Base-by-base conservation (phyloP, 2,113 vertebrate species). In the Cinclus cinclus region DNA sequence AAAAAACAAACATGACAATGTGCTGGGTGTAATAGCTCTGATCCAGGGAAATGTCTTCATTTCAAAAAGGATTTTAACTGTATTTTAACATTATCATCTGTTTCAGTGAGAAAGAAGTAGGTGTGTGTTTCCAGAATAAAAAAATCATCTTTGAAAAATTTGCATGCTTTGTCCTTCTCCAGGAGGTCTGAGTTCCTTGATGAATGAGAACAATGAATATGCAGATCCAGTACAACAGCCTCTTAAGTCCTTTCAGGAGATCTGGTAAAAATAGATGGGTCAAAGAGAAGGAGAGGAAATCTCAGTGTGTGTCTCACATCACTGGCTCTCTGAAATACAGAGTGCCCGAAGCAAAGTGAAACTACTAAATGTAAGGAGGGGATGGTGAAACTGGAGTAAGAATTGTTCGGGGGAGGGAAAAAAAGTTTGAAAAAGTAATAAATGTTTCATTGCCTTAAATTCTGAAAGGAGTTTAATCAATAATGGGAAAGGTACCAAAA, bases 401-500 rank as follows among this genome's bases (percentile, higher is more conserved):
- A 68, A 24, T 67, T 80, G 75, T 55, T 83, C 46, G 71, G 50
- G 4, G 2, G 16, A 1, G 28, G 50, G 85, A 41, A 85, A 37
- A 5, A 4, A 47, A 37, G 6, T 37, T 71, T 78, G 35, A 37
- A 71, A 77, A 86, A 84, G 33, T 71, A 87, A 81, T 81, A 71
- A 83, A 93, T 64, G 35, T 90, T 96, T 83, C 27, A 53, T 83
- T 83, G 24, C 28, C 6, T 92, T 90, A 53, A 69, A 89, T 84
- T 82, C 58, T 94, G 70, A 73, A 84, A 78, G 21, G 15, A 35
- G 7, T 50, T 93, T 69, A 49, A 85, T 97, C 96, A 46, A 96
- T 97, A 93, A 42, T 28, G 65, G 95, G 83, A 93, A 88, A 82
- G 25, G 15, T 63, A 79, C 69, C 87, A 94, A 90, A 62, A 46